phyloP scores from a whole-genome alignment of 1,140 invertebrate species.

The Drosophila novamexicana region DNA sequence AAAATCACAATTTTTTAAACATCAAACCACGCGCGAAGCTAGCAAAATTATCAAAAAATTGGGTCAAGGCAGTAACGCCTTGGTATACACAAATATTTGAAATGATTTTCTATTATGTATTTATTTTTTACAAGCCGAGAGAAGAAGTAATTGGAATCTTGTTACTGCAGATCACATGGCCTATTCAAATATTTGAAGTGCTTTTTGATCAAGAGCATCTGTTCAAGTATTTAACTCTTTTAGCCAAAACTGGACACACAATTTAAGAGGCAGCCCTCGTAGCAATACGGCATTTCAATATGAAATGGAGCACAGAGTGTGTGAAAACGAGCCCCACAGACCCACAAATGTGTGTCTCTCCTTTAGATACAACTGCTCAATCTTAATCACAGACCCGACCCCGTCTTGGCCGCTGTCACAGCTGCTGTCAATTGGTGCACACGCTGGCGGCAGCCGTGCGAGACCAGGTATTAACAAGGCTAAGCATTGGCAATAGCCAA shows the following conservation, averaged over 20 bases:
- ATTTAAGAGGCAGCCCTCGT: conserved; percentile 20
- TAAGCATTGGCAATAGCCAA: conserved; percentile 32
- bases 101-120: too few species aligned
- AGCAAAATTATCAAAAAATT: too few species aligned
- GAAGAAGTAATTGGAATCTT: too few species aligned
- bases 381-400: conserved; percentile 35
- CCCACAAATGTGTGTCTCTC: background rate
- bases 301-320: conserved; percentile 32
- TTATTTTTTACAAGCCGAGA: too few species aligned
- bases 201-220: too few species aligned
- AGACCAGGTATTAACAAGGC: conserved; percentile 23
- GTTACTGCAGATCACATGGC: too few species aligned
- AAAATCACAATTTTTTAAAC: too few species aligned
- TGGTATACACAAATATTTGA: too few species aligned
- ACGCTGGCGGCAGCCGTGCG: conserved; percentile 1
- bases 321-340: conserved; percentile 47
- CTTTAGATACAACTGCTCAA: conserved; percentile 31
- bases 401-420: background rate
- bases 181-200: too few species aligned
- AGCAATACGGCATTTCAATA: conserved; percentile 11
- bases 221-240: too few species aligned
- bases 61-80: too few species aligned
- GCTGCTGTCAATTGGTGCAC: conserved; percentile 43
- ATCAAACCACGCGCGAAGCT: too few species aligned
- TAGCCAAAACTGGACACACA: background rate